Percentiles rank a stretch among this genome's conserved stretches.
These are phyloP conservation scores for Helarctos malayanus DNA, from an alignment of 2,797 vertebrate species.

Conservation along the genomic window DNA sequence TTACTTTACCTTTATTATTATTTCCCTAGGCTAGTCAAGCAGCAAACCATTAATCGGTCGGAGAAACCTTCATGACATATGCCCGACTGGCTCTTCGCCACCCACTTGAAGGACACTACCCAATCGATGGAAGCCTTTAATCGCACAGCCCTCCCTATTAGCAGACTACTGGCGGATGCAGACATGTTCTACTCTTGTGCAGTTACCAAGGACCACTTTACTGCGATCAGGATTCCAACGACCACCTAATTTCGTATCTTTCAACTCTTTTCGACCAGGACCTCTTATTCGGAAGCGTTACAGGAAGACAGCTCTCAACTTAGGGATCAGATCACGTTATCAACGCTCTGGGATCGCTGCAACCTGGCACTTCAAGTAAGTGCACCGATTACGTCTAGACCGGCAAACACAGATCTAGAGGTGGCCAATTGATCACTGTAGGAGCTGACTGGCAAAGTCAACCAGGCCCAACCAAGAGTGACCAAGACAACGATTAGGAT, in stretches of 20 bases:
- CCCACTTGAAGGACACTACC: slow-evolving; percentile 93
- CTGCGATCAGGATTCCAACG: slow-evolving; percentile 94
- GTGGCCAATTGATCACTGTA: slow-evolving; percentile 93
- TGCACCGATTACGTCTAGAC: slow-evolving; percentile 93
- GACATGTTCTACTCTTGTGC: slow-evolving; percentile 96
- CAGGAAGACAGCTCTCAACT: slow-evolving; percentile 95
- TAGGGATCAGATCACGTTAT: slow-evolving; percentile 93
- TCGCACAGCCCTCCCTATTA: slow-evolving; percentile 93
- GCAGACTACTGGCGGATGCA: slow-evolving; percentile 94
- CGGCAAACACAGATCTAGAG: slow-evolving; percentile 94
- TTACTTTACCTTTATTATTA: slow-evolving; percentile 94
- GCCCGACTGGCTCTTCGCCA: slow-evolving; percentile 94
- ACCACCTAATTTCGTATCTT: slow-evolving; percentile 93
- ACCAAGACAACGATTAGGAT: slow-evolving; percentile 99
- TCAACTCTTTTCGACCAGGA: slow-evolving; percentile 93
- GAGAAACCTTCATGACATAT: slow-evolving; percentile 92
- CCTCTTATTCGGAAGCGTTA: slow-evolving; percentile 96
- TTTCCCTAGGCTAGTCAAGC: slow-evolving; percentile 94
- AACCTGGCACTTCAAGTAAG: slow-evolving; percentile 92
- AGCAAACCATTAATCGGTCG: slow-evolving; percentile 93
- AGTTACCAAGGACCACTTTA: slow-evolving; percentile 96
- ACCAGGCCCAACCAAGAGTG: slow-evolving; percentile 99
- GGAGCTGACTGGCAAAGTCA: slow-evolving; percentile 97
- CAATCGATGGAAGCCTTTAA: slow-evolving; percentile 93
- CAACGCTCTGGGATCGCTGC: slow-evolving; percentile 92